A percentile compares a stretch with the other conserved stretches of the same genome.
Conservation (phyloP, 2,797 vertebrate genomes). For the Micropoecilia bifurca region DNA sequence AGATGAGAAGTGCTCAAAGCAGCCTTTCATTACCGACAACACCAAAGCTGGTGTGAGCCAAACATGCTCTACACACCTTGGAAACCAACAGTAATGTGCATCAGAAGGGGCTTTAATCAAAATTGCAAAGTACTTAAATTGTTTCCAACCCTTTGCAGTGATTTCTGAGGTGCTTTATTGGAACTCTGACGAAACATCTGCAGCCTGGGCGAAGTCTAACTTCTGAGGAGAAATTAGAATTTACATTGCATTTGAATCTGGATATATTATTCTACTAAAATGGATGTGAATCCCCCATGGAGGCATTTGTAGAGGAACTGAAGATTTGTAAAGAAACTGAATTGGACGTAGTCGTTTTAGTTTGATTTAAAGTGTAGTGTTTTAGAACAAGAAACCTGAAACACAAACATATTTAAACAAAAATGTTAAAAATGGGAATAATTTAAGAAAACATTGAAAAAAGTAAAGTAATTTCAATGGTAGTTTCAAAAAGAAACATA, state of each 20-base stretch:
- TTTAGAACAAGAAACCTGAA: not conserved
- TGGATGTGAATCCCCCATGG: not conserved
- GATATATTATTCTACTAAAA: not conserved
- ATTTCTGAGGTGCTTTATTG: not conserved
- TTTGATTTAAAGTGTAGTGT: not conserved
- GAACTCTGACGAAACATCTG: not conserved
- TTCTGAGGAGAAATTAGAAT: not conserved
- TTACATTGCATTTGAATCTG: not conserved
- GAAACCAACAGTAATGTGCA: not conserved
- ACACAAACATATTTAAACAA: not conserved
- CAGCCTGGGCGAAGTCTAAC: not conserved
- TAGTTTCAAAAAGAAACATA: not conserved
- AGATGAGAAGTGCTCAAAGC: not conserved
- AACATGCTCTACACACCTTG: conserved; percentile 3
- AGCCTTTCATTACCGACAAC: not conserved
- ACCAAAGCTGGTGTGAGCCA: not conserved
- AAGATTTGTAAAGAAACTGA: not conserved
- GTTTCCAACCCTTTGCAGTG: not conserved
- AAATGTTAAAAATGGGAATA: not conserved
- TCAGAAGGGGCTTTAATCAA: conserved; percentile 3
- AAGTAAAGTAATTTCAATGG: not conserved
- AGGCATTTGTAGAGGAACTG: not conserved
- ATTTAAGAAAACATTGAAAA: not conserved
- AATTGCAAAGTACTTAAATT: not conserved
- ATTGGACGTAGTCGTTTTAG: not conserved